Evolutionary conservation across 37 sponge, comb jelly and placozoan species (phyloP), one percentile per base, ranked within the genome.

Genomic region (Geodia barretti): DNA sequence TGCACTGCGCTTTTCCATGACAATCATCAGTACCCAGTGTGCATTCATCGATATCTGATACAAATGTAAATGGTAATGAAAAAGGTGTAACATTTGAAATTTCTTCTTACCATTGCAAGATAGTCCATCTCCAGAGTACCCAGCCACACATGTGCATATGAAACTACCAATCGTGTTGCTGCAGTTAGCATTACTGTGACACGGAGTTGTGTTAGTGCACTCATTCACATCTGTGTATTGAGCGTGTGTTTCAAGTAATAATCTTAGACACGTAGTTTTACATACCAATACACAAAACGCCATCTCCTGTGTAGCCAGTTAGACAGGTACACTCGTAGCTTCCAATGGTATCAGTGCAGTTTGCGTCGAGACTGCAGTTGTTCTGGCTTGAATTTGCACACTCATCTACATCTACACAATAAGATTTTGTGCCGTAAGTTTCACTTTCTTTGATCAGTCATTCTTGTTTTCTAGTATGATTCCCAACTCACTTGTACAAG

Each of bases 71-170:
- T n/a, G n/a, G n/a, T n/a, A n/a, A n/a, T n/a, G n/a, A n/a, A n/a
- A n/a, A n/a, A n/a, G n/a, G n/a, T n/a, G n/a, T n/a, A n/a, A n/a
- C n/a, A n/a, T n/a, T n/a, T n/a, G n/a, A n/a, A n/a, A n/a, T n/a
- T n/a, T n/a, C n/a, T n/a, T n/a, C 74, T 11, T n/a, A 76, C 63
- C 38, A 62, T 61, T 76, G 31, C 77, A 76, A 34, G 23, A 34
- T 3, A 34, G 25, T 41, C 85, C 85, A 72, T 70, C 72, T 60
- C 85, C 78, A 61, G 62, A 43, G 35, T 59, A 85, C n/a, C 85
- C 85, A 75, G 26, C 19, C 36, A 39, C 3, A 30, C 83, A 83
- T 20, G 68, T 66, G 39, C 83, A 83, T 0, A 5, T 43, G 72
- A 62, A 85, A 7, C 64, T 73, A 29, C 86, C 86, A 71, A 36